phyloP scores from a whole-genome alignment of 1,140 invertebrate genomes.

The Bombus ignitus region DNA sequence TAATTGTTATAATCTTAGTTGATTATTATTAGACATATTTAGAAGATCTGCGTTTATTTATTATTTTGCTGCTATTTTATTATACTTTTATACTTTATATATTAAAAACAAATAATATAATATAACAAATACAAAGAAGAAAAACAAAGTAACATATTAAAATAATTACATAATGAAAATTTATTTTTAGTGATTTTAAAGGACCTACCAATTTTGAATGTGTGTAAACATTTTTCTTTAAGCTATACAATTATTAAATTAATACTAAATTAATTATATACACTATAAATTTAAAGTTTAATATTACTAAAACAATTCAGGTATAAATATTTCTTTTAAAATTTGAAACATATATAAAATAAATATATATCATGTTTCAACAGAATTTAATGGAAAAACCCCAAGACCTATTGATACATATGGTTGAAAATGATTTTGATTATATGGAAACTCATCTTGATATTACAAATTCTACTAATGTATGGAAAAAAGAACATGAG shows the following conservation, averaged over 20 bases:
- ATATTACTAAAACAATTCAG: background rate
- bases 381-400: conserved; percentile 68
- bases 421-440: conserved; percentile 72
- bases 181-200: background rate
- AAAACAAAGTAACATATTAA: background rate
- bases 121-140: background rate
- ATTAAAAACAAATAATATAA: background rate
- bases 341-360: background rate
- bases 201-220: background rate
- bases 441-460: conserved; percentile 68
- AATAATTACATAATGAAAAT: background rate
- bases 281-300: background rate
- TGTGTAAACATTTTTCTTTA: background rate
- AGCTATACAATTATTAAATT: background rate
- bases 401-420: conserved; percentile 67
- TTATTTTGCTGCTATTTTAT: background rate
- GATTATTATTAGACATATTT: background rate
- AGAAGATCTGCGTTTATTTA: background rate
- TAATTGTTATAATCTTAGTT: background rate
- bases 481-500: conserved; percentile 75
- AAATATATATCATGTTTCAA: conserved; percentile 46
- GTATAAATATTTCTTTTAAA: no score
- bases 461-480: conserved; percentile 53
- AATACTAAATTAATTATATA: no score
- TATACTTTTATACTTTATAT: no score